Evolutionary conservation across 2,888 invertebrate species (phyloP), one percentile per base, ranked within the genome.

Genomic region (Hymenopus coronatus): DNA sequence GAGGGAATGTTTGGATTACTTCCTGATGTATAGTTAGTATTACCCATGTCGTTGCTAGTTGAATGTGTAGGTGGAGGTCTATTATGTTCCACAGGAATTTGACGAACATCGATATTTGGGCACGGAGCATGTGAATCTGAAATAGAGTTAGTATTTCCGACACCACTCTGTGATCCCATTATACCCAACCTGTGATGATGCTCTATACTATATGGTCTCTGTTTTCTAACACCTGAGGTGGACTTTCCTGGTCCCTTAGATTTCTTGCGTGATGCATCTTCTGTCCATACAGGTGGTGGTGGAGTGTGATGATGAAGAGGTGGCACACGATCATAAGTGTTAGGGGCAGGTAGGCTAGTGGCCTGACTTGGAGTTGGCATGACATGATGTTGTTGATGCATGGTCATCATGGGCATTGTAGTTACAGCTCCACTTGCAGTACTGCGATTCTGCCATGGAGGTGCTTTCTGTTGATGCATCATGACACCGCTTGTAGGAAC

Each of bases 271-370:
- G 95, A 94, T 30, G 93, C 92, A 91, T 95, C 95, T 89, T 95
- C 95, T 88, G 94, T 93, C 95, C 95, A 95, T 54, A 94, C 93
- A 9, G 94, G 93, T n/a, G 8, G 94, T 27, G 94, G 95, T 90
- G 95, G 95, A 93, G 94, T 95, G 92, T 96, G 96, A 92, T 96
- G 96, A 91, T 96, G 96, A 84, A 97, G 92, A 0, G 96, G 96
- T 28, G 96, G 96, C 15, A 97, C 96, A 90, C 96, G 94, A 90
- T 96, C 95, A 91, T 96, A 96, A 91, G 93, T 93, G 89, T 91
- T 92, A 30, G 92, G 92, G 90, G 93, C 93, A 70, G 93, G 92
- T 12, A 81, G 30, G 7, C 81, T 82, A 40, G 28, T 20, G 27
- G 90, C 93, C 20, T 33, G 93, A 89, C 92, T 92, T 84, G 92